Evolutionary conservation across 2,797 vertebrate genomes (phyloP).

Genomic region (Cossypha polioptera): DNA sequence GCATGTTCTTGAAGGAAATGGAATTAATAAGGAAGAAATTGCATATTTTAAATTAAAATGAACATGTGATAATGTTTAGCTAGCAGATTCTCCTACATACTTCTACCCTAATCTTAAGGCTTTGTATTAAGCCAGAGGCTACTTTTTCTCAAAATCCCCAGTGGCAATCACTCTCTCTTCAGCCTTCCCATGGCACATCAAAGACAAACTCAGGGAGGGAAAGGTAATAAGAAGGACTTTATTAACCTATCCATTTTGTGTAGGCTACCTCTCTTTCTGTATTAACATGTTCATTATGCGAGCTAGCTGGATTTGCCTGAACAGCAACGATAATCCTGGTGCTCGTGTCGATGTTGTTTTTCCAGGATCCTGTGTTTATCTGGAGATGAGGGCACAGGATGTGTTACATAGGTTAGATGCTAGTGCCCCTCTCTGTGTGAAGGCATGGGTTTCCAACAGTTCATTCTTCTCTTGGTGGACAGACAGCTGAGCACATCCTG

Average conservation of each 20-base stretch:
- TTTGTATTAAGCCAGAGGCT: conserved; percentile 12
- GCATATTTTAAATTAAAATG: conserved; percentile 70
- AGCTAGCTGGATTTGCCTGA: conserved; percentile 25
- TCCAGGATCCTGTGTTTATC: background rate
- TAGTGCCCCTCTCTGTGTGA: background rate
- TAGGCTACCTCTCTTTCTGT: background rate
- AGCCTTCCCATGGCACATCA: background rate
- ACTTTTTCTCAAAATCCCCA: conserved; percentile 20
- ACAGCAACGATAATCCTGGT: background rate
- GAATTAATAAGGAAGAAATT: conserved; percentile 49
- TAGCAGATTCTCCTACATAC: conserved; percentile 56
- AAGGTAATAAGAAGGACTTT: conserved; percentile 8
- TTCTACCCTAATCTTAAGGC: conserved; percentile 66
- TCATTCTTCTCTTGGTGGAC: background rate
- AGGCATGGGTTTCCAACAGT: background rate
- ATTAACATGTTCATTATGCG: background rate
- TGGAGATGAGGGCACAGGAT: background rate
- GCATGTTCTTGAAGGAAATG: background rate
- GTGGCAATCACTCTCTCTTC: background rate
- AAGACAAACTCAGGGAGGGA: conserved; percentile 17
- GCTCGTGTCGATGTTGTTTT: background rate
- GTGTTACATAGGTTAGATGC: background rate
- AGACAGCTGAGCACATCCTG: background rate
- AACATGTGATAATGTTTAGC: conserved; percentile 62
- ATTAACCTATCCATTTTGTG: conserved; percentile 17